Conservation (phyloP, 2,113 vertebrate species). For the Engraulis encrasicolus region DNA sequence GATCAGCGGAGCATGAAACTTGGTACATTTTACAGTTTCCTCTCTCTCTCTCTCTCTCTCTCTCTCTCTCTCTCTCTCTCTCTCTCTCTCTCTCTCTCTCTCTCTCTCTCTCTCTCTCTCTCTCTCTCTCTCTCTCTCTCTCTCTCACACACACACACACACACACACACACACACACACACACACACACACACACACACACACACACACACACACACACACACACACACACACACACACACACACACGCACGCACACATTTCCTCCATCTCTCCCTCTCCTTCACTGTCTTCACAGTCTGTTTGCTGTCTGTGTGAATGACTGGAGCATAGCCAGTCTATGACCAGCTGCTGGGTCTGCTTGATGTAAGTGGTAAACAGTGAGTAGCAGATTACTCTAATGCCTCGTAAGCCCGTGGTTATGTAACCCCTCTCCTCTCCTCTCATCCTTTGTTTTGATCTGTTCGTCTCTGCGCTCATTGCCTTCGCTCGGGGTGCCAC, state of each 20-base stretch:
- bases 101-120: background rate
- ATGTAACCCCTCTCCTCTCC: slow-evolving; percentile 47
- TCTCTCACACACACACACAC: too few species aligned
- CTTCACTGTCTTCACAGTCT: slow-evolving; percentile 7
- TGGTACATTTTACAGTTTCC: too few species aligned
- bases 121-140: slow-evolving; percentile 1
- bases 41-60: background rate
- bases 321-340: slow-evolving; percentile 18
- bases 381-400: slow-evolving; percentile 44
- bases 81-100: background rate
- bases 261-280: background rate
- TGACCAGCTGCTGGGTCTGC: slow-evolving; percentile 44
- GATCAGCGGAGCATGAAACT: too few species aligned
- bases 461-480: slow-evolving; percentile 30
- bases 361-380: slow-evolving; percentile 35
- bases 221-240: too few species aligned
- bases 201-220: too few species aligned
- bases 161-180: too few species aligned
- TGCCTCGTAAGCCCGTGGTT: slow-evolving; percentile 47
- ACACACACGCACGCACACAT: too few species aligned
- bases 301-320: too few species aligned
- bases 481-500: background rate
- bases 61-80: background rate
- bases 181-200: too few species aligned
- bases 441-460: slow-evolving; percentile 57